These are phyloP conservation scores for Scaptodrosophila lebanonensis DNA, from an alignment of 1,140 invertebrate genomes.

Conservation along the genomic window DNA sequence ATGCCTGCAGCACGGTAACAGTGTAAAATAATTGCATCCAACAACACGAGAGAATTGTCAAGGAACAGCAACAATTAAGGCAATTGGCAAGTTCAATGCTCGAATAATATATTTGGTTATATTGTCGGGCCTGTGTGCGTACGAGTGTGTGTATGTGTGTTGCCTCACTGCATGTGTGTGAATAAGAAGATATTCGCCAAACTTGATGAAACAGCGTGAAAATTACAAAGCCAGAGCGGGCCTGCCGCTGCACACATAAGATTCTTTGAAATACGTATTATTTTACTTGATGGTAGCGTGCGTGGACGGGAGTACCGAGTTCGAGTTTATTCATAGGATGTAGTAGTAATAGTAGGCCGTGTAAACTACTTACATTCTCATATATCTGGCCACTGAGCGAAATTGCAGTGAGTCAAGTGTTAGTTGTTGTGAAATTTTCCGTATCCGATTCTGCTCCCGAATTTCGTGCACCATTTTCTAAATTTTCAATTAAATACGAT, in stretches of 20 bases:
- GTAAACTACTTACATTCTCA: slow-evolving; percentile 42
- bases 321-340: slow-evolving; percentile 37
- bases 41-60: neutral
- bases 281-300: neutral
- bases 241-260: slow-evolving; percentile 2
- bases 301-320: slow-evolving; percentile 7
- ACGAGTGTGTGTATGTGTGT: slow-evolving; percentile 18
- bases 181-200: slow-evolving; percentile 40
- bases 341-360: slow-evolving; percentile 48
- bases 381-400: slow-evolving; percentile 18
- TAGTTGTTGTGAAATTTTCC: slow-evolving; percentile 59
- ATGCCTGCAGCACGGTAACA: no score
- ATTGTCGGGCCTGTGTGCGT: slow-evolving; percentile 9
- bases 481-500: slow-evolving; percentile 14
- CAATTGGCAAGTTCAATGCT: slow-evolving; percentile 70
- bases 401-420: slow-evolving; percentile 46
- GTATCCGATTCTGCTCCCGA: slow-evolving; percentile 31
- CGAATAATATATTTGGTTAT: slow-evolving; percentile 74
- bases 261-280: neutral
- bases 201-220: slow-evolving; percentile 42
- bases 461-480: no score
- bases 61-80: slow-evolving; percentile 21
- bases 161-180: slow-evolving; percentile 30
- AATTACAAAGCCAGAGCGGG: slow-evolving; percentile 26
- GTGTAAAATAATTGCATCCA: slow-evolving; percentile 6